Percentiles rank a stretch among this genome's conserved stretches.
Evolutionary conservation across 1,140 invertebrate genomes (phyloP).

Genomic region (Eumaeus atala): DNA sequence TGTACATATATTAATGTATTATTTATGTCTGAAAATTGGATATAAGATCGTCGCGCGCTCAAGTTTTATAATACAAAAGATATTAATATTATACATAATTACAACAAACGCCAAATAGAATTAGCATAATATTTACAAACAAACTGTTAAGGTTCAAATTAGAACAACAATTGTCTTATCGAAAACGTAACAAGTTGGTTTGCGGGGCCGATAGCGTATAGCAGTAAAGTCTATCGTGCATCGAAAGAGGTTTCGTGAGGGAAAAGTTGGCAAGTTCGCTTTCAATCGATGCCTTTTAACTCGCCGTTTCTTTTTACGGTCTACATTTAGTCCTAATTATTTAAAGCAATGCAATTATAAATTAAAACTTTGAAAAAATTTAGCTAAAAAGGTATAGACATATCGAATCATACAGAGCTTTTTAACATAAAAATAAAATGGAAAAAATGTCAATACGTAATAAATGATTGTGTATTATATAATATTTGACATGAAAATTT

Average conservation of each 20-base stretch:
- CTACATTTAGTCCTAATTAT: slow-evolving; percentile 53
- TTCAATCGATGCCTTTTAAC: slow-evolving; percentile 64
- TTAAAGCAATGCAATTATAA: slow-evolving; percentile 43
- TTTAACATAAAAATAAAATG: too few species aligned
- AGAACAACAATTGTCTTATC: slow-evolving; percentile 3
- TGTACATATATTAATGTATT: too few species aligned
- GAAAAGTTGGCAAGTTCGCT: slow-evolving; percentile 52
- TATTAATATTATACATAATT: slow-evolving; percentile 19
- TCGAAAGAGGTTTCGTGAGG: slow-evolving; percentile 55
- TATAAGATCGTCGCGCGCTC: slow-evolving; percentile 51
- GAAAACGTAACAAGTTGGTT: slow-evolving; percentile 22
- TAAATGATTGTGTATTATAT: too few species aligned
- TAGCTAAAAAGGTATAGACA: too few species aligned
- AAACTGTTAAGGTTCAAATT: slow-evolving; percentile 25
- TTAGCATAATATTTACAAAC: slow-evolving; percentile 16
- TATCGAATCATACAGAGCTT: too few species aligned
- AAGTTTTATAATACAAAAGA: slow-evolving; percentile 48
- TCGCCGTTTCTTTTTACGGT: slow-evolving; percentile 47
- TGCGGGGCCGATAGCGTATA: slow-evolving; percentile 32
- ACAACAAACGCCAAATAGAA: slow-evolving; percentile 23
- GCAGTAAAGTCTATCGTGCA: slow-evolving; percentile 64
- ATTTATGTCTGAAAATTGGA: too few species aligned
- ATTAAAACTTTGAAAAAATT: slow-evolving; percentile 14
- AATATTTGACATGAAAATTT: too few species aligned
- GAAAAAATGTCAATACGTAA: too few species aligned